Base-by-base conservation (phyloP, 2,888 invertebrate genomes). In the Agrochola litura region DNA sequence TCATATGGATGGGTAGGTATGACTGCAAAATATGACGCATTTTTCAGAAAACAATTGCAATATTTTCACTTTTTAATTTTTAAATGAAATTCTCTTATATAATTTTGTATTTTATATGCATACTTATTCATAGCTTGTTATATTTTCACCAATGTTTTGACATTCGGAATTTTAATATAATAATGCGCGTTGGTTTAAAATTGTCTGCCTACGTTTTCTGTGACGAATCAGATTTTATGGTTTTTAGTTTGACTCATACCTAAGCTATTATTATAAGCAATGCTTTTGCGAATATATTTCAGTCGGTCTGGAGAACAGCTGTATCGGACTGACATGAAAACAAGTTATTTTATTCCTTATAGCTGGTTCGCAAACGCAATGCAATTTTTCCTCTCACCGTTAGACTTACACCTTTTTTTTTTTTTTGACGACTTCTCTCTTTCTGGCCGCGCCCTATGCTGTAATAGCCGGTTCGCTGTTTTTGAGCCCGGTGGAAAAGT, bases 91-190 rank as follows among this genome's bases (percentile, higher is more conserved):
- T 56, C 14, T 63, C 25, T n/a, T 64, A 64, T 8, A 49, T 56
- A n/a, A 67, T 68, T 73, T 76, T 19, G 0, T 71, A 65, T 66
- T 73, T 75, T 73, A 58, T 16, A 78, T 71, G 52, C 41, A 65
- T 64, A 75, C 49, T 73, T 60, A 49, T 56, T 83, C 30, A 75
- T 52, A 73, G n/a, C 25, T 66, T 64, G 81, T 81, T n/a, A 56
- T 67, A 67, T 16, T 63, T 37, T 56, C 12, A 67, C 30, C 37
- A 82, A 79, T 86, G 81, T 87, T 88, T 83, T 86, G 85, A 86
- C 83, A 76, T 76, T 60, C 30, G 16, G 30, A 61, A 75, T 82
- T 84, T 87, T 86, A 76, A 78, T 80, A 69, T 66, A 73, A 66
- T 63, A 65, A 66, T 63, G 56, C 63, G 56, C 73, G 56, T 68